Evolutionary conservation across 1,140 invertebrate genomes (phyloP).

Genomic region (Brachionus manjavacas): DNA sequence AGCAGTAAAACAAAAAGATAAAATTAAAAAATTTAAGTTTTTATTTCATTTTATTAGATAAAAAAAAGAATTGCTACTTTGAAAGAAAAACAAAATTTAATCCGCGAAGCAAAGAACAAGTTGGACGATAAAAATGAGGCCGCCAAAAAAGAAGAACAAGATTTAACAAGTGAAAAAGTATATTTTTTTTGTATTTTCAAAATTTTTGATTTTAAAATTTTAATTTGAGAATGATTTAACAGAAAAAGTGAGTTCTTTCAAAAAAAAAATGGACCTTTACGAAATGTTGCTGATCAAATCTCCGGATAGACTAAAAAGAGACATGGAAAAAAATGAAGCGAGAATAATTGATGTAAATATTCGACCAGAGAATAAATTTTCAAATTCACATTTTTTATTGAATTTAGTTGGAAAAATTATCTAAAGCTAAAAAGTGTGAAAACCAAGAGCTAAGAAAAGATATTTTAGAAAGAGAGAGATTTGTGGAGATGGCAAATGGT

Average conservation of each 20-base stretch:
- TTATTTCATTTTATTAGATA: neutral
- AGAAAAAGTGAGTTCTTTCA: neutral
- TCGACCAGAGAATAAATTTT: neutral
- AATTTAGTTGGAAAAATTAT: neutral
- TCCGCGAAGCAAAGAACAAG: neutral
- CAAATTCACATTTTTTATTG: neutral
- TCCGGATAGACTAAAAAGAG: constrained; percentile 4
- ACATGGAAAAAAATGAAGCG: constrained; percentile 2
- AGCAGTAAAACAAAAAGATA: neutral
- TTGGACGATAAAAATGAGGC: neutral
- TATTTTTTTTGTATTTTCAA: neutral
- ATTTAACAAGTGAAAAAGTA: neutral
- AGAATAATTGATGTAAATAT: constrained; percentile 18
- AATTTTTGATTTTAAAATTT: neutral
- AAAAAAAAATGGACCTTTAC: constrained; percentile 19
- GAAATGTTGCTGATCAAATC: neutral
- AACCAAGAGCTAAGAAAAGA: neutral
- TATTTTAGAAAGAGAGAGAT: neutral
- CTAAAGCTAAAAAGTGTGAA: neutral
- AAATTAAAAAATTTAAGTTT: neutral
- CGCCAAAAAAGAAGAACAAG: neutral
- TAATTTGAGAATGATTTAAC: neutral
- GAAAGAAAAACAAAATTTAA: neutral
- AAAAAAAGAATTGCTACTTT: constrained; percentile 10
- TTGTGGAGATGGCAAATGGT: neutral